Percentiles rank a stretch among this genome's conserved stretches.
These are phyloP conservation scores for Scylla paramamosain DNA, from an alignment of 1,140 invertebrate species.

Conservation along the genomic window DNA sequence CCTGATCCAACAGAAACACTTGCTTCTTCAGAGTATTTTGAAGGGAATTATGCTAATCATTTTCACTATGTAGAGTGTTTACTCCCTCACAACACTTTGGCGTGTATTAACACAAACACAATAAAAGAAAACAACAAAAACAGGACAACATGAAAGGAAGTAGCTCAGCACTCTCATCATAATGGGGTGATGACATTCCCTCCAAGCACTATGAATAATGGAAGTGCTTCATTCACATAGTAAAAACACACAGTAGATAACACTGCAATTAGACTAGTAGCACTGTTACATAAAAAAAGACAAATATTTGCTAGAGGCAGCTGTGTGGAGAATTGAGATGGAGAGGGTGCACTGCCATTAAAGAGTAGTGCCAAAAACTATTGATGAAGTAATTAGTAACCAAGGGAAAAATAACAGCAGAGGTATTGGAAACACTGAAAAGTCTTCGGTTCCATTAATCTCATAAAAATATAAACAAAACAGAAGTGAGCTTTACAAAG, in stretches of 20 bases:
- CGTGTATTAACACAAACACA: not conserved
- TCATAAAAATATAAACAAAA: conserved; percentile 63
- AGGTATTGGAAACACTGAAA: conserved; percentile 55
- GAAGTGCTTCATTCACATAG: conserved; percentile 35
- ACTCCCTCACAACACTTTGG: conserved; percentile 25
- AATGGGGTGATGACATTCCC: conserved; percentile 43
- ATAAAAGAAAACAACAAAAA: not conserved
- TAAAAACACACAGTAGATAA: conserved; percentile 58
- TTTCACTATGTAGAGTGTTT: conserved; percentile 25
- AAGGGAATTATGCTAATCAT: not conserved
- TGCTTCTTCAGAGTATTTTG: conserved; percentile 14
- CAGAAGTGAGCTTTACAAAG: conserved; percentile 64
- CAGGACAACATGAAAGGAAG: not conserved
- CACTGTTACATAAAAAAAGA: conserved; percentile 65
- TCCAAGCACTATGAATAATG: conserved; percentile 27
- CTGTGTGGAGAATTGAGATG: conserved; percentile 50
- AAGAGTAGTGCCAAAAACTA: conserved; percentile 55
- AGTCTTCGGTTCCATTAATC: conserved; percentile 54
- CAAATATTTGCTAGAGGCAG: conserved; percentile 68
- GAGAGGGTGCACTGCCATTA: conserved; percentile 62
- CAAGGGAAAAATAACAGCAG: conserved; percentile 42
- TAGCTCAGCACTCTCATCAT: conserved; percentile 33
- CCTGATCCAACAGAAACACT: not conserved
- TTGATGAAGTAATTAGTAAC: conserved; percentile 53
- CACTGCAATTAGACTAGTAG: conserved; percentile 71